These are phyloP conservation scores for Climacteris rufus DNA, from an alignment of 2,113 vertebrate species.

Conservation along the genomic window DNA sequence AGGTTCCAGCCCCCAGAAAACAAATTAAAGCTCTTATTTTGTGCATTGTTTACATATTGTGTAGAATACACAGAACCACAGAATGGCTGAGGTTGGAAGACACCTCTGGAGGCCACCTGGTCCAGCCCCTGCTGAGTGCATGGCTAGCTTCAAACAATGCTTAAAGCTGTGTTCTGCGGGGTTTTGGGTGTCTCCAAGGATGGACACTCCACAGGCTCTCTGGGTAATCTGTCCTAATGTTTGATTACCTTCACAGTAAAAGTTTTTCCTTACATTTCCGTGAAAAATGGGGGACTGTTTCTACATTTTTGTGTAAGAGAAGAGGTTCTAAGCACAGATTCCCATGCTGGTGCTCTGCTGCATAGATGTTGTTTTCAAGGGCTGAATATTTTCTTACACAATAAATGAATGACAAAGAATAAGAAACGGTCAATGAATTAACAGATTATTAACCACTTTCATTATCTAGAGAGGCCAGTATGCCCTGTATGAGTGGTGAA, in stretches of 20 bases:
- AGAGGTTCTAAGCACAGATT: background rate
- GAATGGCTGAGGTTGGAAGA: background rate
- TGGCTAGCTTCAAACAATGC: background rate
- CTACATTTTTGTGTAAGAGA: background rate
- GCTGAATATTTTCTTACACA: background rate
- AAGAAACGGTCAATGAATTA: background rate
- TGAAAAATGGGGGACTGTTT: background rate
- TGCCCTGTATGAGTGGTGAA: background rate
- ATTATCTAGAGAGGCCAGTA: background rate
- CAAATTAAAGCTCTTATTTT: background rate
- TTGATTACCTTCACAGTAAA: background rate
- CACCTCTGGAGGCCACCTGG: background rate
- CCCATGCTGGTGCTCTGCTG: background rate
- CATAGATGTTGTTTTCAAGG: background rate
- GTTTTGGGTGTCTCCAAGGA: background rate
- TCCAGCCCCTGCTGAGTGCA: background rate
- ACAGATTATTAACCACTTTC: background rate
- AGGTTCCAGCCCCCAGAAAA: background rate
- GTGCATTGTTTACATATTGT: fast-evolving
- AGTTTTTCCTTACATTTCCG: background rate
- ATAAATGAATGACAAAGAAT: background rate
- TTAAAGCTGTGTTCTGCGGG: background rate
- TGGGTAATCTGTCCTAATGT: background rate
- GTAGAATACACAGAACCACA: background rate
- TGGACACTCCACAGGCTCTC: background rate